A percentile compares a stretch with the other conserved stretches of the same genome.
Conservation (phyloP, 2,113 vertebrate species). For the Cynoglossus semilaevis region DNA sequence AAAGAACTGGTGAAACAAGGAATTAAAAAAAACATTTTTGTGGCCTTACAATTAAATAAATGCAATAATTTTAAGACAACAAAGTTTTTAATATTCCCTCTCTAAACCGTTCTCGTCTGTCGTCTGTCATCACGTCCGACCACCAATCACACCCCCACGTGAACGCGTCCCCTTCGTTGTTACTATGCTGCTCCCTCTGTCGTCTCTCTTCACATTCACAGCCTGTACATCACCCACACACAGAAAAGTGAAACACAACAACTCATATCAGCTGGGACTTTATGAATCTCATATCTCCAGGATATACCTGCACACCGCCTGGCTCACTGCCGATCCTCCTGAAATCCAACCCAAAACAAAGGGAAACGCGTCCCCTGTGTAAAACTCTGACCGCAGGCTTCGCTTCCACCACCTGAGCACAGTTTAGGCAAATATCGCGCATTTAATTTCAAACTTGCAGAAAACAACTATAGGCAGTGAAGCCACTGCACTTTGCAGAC, state of each 20-base stretch:
- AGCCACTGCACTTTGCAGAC: constrained; percentile 19
- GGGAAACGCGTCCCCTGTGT: constrained; percentile 54
- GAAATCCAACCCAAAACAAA: constrained; percentile 71
- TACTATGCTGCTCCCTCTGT: constrained; percentile 24
- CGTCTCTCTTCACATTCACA: constrained; percentile 30
- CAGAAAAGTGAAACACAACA: constrained; percentile 33
- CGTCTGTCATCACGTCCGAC: too few relatives aligned
- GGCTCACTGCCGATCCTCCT: constrained; percentile 68
- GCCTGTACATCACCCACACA: constrained; percentile 14
- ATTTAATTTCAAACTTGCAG: constrained; percentile 49
- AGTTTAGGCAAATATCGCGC: constrained; percentile 46
- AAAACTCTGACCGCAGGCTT: constrained; percentile 50
- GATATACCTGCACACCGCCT: constrained; percentile 61
- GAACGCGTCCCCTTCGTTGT: constrained; percentile 13
- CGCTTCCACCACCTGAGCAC: constrained; percentile 56
- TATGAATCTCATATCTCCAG: constrained; percentile 65
- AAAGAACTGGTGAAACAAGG: too few relatives aligned
- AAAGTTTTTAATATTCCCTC: too few relatives aligned
- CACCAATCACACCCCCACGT: too few relatives aligned
- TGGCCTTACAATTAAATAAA: too few relatives aligned
- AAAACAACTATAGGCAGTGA: constrained; percentile 38
- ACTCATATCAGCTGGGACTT: constrained; percentile 59
- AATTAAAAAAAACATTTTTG: too few relatives aligned
- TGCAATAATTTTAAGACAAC: too few relatives aligned
- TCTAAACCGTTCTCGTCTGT: too few relatives aligned